phyloP scores from a whole-genome alignment of 2,113 vertebrate genomes.

The Sylvilagus bachmani region DNA sequence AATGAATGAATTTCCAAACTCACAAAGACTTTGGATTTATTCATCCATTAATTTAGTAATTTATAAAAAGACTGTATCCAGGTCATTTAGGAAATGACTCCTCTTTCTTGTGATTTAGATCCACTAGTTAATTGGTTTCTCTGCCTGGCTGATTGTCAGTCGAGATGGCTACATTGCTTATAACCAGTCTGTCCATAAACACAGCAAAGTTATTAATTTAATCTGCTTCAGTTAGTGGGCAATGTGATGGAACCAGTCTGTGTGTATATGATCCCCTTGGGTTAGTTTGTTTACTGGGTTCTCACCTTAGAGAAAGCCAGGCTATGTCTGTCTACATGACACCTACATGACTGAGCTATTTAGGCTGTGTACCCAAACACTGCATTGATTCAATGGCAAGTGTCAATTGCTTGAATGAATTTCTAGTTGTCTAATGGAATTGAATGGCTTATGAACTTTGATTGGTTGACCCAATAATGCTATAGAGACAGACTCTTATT shows the following conservation, averaged over 20 bases:
- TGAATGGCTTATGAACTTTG: conserved; percentile 35
- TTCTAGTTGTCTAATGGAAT: conserved; percentile 44
- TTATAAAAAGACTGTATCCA: conserved; percentile 66
- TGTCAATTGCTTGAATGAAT: conserved; percentile 49
- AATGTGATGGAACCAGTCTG: conserved; percentile 42
- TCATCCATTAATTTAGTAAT: conserved; percentile 75
- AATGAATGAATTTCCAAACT: conserved; percentile 68
- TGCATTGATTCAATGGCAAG: conserved; percentile 26
- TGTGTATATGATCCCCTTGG: neutral
- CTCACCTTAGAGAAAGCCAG: conserved; percentile 19
- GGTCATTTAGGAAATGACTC: conserved; percentile 81
- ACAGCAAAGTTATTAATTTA: conserved; percentile 73
- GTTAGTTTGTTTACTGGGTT: conserved; percentile 12
- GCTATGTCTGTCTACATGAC: neutral
- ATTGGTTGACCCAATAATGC: conserved; percentile 12
- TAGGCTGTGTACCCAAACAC: neutral
- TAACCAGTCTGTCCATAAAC: conserved; percentile 68
- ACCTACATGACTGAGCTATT: neutral
- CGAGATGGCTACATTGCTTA: conserved; percentile 75
- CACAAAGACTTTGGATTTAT: conserved; percentile 69
- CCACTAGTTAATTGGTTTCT: conserved; percentile 85
- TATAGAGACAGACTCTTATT: neutral
- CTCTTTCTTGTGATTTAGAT: conserved; percentile 85
- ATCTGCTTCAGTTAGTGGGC: conserved; percentile 33
- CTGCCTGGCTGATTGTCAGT: conserved; percentile 77